These are phyloP conservation scores for Aphaenogaster ashmeadi DNA, from an alignment of 1,140 invertebrate genomes.

Conservation along the genomic window DNA sequence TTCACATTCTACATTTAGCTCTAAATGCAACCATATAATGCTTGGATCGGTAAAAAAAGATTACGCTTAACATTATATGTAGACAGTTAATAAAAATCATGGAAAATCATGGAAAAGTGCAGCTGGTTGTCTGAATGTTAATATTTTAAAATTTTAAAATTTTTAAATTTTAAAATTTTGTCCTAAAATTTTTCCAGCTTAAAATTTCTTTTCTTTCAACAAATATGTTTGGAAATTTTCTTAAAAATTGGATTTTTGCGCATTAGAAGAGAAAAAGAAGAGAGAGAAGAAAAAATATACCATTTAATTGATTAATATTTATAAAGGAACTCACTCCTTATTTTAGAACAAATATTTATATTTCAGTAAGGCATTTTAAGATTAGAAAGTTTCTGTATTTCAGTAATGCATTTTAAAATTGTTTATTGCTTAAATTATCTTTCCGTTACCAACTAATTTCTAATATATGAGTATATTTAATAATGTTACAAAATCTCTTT, in stretches of 20 bases:
- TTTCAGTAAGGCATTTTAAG: background rate
- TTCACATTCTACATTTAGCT: background rate
- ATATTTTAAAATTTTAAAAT: background rate
- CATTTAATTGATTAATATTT: background rate
- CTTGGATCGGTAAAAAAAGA: background rate
- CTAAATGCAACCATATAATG: background rate
- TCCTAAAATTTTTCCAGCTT: background rate
- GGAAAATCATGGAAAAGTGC: slow-evolving; percentile 16
- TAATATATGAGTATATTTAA: background rate
- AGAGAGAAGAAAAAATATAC: background rate
- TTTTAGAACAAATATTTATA: background rate
- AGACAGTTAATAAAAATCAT: background rate
- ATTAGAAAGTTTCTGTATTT: background rate
- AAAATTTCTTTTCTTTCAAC: background rate
- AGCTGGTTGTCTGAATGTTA: background rate
- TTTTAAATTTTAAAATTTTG: background rate
- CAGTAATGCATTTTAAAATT: slow-evolving; percentile 12
- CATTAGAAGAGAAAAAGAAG: background rate
- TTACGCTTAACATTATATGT: background rate
- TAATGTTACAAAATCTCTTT: background rate
- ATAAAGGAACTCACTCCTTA: background rate
- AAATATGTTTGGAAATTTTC: background rate
- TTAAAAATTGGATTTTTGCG: background rate
- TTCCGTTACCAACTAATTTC: background rate
- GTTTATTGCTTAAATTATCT: background rate